Conservation (phyloP, 2,888 invertebrate genomes). For the Polietes domitor region DNA sequence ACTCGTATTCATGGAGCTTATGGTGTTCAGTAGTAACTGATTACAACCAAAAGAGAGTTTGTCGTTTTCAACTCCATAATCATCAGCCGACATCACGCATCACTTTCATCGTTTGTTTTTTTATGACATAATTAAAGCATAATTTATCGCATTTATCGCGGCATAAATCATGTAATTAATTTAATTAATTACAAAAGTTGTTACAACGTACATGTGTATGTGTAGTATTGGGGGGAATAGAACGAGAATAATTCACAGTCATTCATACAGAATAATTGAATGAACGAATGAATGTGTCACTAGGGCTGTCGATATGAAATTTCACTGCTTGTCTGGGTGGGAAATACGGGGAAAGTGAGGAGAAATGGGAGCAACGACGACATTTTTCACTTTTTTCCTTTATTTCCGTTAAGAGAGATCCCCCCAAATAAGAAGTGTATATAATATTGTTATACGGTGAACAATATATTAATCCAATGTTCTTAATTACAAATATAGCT, state of each 20-base stretch:
- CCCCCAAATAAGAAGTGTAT: too few species aligned
- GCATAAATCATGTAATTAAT: conserved; percentile 58
- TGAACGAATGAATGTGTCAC: conserved; percentile 10
- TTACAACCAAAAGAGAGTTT: background rate
- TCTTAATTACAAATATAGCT: too few species aligned
- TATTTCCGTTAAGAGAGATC: too few species aligned
- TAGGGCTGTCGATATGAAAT: background rate
- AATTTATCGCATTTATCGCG: conserved; percentile 46
- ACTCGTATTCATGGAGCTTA: too few species aligned
- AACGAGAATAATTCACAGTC: background rate
- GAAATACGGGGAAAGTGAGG: too few species aligned
- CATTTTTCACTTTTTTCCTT: too few species aligned
- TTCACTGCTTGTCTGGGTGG: background rate
- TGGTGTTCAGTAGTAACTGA: too few species aligned
- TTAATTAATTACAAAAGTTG: conserved; percentile 48
- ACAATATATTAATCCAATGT: too few species aligned
- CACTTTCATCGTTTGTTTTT: background rate
- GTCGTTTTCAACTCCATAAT: too few species aligned
- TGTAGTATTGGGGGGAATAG: background rate
- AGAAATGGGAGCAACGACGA: too few species aligned
- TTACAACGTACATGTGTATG: conserved; percentile 30
- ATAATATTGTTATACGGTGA: too few species aligned
- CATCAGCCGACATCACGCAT: too few species aligned
- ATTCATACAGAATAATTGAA: conserved; percentile 13
- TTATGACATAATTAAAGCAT: conserved; percentile 41